A percentile compares a stretch with the other conserved stretches of the same genome.
These are phyloP conservation scores for Battus philenor DNA, from an alignment of 1,140 invertebrate genomes.

Conservation along the genomic window DNA sequence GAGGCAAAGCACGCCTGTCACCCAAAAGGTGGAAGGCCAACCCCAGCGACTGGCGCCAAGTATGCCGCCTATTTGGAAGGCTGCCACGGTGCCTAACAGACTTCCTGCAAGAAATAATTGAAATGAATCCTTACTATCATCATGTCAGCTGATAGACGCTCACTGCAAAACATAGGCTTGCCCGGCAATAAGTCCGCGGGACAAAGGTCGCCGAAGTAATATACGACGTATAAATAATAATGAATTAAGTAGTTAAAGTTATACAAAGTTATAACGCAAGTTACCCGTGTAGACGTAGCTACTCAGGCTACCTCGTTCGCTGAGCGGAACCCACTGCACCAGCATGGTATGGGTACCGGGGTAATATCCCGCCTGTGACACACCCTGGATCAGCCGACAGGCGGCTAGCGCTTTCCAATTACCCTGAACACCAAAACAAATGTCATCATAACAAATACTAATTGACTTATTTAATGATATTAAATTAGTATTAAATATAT, in stretches of 20 bases:
- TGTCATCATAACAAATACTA: neutral
- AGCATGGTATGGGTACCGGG: constrained; percentile 86
- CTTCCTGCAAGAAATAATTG: constrained; percentile 29
- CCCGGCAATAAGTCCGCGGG: too few species aligned
- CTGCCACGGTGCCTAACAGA: constrained; percentile 64
- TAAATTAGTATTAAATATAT: too few species aligned
- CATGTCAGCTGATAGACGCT: too few species aligned
- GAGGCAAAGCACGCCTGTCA: constrained; percentile 73
- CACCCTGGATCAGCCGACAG: constrained; percentile 81
- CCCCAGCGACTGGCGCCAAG: constrained; percentile 54
- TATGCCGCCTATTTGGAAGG: constrained; percentile 69
- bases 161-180: too few species aligned
- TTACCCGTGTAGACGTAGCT: constrained; percentile 55
- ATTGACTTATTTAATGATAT: too few species aligned
- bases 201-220: too few species aligned
- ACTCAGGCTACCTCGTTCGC: constrained; percentile 40
- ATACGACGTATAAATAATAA: neutral
- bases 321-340: constrained; percentile 81
- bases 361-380: constrained; percentile 85
- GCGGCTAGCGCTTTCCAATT: constrained; percentile 77
- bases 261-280: neutral
- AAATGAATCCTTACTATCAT: too few species aligned
- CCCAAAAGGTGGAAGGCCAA: constrained; percentile 78
- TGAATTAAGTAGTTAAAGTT: too few species aligned
- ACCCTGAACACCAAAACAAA: constrained; percentile 40